These are phyloP conservation scores for Dryadula phaetusa DNA, from an alignment of 2,888 invertebrate species.

Conservation along the genomic window DNA sequence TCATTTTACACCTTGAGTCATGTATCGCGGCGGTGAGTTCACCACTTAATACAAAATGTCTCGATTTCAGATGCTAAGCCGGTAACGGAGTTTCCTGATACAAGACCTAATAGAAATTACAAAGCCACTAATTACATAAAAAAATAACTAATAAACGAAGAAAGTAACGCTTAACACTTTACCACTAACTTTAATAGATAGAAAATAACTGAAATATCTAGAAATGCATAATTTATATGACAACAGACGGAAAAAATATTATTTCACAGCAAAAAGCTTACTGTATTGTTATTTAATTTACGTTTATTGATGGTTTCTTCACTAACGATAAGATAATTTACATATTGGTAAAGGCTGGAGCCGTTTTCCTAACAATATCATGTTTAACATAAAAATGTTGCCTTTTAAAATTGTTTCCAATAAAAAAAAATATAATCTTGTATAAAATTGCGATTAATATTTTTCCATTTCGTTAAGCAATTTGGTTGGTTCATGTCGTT, in stretches of 20 bases:
- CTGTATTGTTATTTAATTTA: slow-evolving; percentile 24
- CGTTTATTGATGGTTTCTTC: slow-evolving; percentile 32
- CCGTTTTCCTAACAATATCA: slow-evolving; percentile 17
- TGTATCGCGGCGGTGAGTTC: no score
- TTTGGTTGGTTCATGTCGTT: background rate
- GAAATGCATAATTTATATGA: background rate
- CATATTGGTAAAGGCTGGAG: slow-evolving; percentile 28
- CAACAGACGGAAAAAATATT: background rate
- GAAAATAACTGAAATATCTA: no score
- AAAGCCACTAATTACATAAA: no score
- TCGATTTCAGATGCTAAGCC: no score
- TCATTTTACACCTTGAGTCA: no score
- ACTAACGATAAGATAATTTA: slow-evolving; percentile 35
- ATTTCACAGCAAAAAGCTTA: background rate
- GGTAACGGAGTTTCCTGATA: no score
- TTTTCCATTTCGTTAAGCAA: background rate
- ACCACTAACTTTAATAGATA: no score
- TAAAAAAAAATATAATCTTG: background rate
- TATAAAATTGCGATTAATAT: slow-evolving; percentile 2
- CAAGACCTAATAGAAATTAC: no score
- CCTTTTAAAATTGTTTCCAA: slow-evolving; percentile 6
- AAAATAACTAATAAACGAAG: no score
- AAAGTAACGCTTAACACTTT: no score
- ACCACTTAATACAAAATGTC: no score
- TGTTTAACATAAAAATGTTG: slow-evolving; percentile 29